Percentiles rank a stretch among this genome's conserved stretches.
phyloP scores from a whole-genome alignment of 2,888 invertebrate genomes.

The Onchidella celtica region DNA sequence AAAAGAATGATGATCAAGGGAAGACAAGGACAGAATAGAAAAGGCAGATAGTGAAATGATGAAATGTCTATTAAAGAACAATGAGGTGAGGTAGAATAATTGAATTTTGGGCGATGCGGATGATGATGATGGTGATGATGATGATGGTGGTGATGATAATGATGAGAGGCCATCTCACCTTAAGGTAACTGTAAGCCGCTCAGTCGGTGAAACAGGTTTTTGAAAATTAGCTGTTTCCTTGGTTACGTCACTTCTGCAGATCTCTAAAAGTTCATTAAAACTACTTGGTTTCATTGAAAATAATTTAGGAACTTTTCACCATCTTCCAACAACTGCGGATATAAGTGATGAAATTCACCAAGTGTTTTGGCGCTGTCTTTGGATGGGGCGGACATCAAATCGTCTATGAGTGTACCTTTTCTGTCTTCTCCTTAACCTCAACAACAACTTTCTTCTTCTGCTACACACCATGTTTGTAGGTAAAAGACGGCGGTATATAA shows the following conservation, averaged over 20 bases:
- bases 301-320: background rate
- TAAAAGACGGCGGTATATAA: background rate
- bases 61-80: too few species aligned
- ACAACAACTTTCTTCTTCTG: background rate
- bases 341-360: background rate
- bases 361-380: background rate
- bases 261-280: background rate
- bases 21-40: too few species aligned
- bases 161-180: too few species aligned
- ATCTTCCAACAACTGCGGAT: background rate
- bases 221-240: background rate
- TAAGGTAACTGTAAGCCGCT: background rate
- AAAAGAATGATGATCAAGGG: too few species aligned
- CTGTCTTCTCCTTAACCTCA: background rate
- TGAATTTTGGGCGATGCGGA: too few species aligned
- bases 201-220: background rate
- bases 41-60: too few species aligned
- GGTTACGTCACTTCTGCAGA: background rate
- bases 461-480: background rate
- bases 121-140: too few species aligned
- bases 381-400: background rate
- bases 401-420: background rate
- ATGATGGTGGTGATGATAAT: too few species aligned
- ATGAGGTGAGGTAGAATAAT: too few species aligned
- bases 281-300: background rate